Percentiles rank a stretch among this genome's conserved stretches.
Evolutionary conservation across 2,888 invertebrate genomes (phyloP).

Genomic region (Oligia strigilis): DNA sequence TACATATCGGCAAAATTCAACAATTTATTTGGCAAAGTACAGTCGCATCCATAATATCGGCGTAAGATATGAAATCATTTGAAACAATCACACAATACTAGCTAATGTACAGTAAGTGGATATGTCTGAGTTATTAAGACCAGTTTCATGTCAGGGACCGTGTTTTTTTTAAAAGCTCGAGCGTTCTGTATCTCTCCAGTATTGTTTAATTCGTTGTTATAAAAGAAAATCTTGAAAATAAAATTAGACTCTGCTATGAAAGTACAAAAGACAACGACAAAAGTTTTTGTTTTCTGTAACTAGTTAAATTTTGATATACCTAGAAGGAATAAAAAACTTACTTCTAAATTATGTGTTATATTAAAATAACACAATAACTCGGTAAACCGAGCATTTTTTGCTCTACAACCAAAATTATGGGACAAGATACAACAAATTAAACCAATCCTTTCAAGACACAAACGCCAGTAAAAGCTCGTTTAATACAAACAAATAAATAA

Average conservation of each 20-base stretch:
- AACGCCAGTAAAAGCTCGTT: constrained; percentile 38
- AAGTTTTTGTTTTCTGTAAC: neutral
- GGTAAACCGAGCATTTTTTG: neutral
- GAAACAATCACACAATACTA: constrained; percentile 44
- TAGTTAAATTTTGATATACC: neutral
- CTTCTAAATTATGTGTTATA: neutral
- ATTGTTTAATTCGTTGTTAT: constrained; percentile 17
- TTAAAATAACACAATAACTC: constrained; percentile 14
- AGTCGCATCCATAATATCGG: constrained; percentile 50
- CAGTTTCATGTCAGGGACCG: constrained; percentile 29
- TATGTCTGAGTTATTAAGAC: constrained; percentile 58
- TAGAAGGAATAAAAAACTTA: neutral
- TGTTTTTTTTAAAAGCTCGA: constrained; percentile 42
- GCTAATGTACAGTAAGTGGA: constrained; percentile 51
- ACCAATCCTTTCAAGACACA: constrained; percentile 23
- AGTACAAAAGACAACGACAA: neutral
- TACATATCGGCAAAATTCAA: neutral
- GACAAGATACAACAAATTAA: constrained; percentile 22
- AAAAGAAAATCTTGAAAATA: neutral
- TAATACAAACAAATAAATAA: constrained; percentile 45
- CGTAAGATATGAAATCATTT: constrained; percentile 40
- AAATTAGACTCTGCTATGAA: neutral
- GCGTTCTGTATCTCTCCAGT: constrained; percentile 1
- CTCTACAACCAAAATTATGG: neutral
- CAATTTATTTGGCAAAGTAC: constrained; percentile 33